Percentiles rank a stretch among this genome's conserved stretches.
Conservation (phyloP, 2,797 vertebrate genomes). For the Sebastes wilsoni region DNA sequence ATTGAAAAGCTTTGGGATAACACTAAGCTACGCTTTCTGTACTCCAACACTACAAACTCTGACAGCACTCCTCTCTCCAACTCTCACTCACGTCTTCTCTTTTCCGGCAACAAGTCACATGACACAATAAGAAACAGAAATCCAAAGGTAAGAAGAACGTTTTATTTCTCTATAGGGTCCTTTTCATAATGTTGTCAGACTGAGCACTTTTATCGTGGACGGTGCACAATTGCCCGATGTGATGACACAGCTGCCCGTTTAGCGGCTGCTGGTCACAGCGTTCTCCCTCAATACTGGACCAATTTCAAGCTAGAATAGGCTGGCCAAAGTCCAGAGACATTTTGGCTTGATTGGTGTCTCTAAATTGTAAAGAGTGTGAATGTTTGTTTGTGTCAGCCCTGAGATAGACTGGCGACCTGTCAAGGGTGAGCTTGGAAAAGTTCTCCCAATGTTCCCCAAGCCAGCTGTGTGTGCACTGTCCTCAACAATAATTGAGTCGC, state of each 20-base stretch:
- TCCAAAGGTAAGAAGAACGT: too few species aligned
- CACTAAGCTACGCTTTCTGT: too few species aligned
- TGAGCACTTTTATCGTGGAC: too few species aligned
- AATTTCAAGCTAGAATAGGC: background rate
- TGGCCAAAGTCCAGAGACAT: background rate
- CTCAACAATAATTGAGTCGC: background rate
- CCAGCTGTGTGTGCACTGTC: background rate
- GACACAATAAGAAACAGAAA: too few species aligned
- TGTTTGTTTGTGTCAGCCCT: background rate
- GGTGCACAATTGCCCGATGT: background rate
- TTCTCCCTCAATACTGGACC: background rate
- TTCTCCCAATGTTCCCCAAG: background rate
- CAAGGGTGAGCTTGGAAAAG: background rate
- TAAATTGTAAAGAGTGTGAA: background rate
- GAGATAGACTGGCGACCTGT: background rate
- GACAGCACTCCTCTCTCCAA: background rate
- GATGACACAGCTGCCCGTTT: background rate
- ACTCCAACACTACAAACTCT: too few species aligned
- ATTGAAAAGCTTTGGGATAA: too few species aligned
- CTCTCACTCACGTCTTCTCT: too few species aligned
- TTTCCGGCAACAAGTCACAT: too few species aligned
- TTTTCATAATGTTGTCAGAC: too few species aligned
- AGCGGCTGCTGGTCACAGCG: background rate
- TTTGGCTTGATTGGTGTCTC: background rate
- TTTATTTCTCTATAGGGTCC: too few species aligned